Percentiles rank a stretch among this genome's conserved stretches.
Conservation (phyloP, 2,888 invertebrate species). For the Drosophila falleni region DNA sequence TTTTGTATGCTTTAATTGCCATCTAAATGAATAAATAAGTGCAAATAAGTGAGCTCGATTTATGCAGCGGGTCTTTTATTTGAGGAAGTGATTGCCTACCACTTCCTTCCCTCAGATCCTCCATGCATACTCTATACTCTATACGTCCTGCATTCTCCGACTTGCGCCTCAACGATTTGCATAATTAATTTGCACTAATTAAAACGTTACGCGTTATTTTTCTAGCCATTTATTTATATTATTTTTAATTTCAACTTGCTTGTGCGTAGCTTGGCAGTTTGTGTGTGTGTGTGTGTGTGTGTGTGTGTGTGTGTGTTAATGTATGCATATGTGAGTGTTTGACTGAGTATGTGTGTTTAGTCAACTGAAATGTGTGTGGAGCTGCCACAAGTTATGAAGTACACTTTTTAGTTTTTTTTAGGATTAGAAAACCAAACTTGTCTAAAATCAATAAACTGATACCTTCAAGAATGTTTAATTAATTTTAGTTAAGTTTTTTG, state of each 20-base stretch:
- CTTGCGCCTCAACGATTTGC: constrained; percentile 26
- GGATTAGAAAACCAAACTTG: background rate
- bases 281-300: background rate
- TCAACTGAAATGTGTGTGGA: constrained; percentile 9
- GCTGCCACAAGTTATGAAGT: background rate
- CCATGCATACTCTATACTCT: no score
- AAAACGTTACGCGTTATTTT: constrained; percentile 50
- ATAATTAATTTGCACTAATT: constrained; percentile 57
- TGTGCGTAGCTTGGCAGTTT: background rate
- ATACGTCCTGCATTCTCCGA: background rate
- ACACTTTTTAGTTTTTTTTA: background rate
- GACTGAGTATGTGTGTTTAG: background rate
- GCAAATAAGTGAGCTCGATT: constrained; percentile 51
- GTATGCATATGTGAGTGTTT: background rate
- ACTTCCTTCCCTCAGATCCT: background rate
- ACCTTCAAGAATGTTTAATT: background rate
- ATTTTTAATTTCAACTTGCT: constrained; percentile 19
- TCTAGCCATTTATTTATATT: constrained; percentile 38
- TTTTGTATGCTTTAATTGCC: constrained; percentile 74
- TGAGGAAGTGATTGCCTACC: constrained; percentile 43
- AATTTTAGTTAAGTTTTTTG: background rate
- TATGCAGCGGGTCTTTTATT: constrained; percentile 15
- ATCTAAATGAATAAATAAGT: constrained; percentile 65
- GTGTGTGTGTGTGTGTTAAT: background rate
- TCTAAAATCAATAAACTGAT: background rate